Conservation (phyloP, 2,888 invertebrate genomes). For the Arctia plantaginis region DNA sequence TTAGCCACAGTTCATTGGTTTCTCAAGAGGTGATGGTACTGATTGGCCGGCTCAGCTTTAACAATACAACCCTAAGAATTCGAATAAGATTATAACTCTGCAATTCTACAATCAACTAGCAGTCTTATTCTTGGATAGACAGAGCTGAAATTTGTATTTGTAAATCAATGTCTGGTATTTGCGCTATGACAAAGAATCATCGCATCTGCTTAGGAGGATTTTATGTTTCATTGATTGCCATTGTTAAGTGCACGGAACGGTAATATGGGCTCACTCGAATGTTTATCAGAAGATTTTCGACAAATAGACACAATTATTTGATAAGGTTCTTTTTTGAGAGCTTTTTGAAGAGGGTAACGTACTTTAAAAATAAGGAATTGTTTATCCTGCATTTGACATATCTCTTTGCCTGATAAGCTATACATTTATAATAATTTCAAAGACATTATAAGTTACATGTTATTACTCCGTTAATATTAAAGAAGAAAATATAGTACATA, state of each 20-base stretch:
- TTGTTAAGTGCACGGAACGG: constrained; percentile 74
- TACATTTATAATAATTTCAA: constrained; percentile 1
- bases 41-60: constrained; percentile 82
- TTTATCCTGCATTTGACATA: constrained; percentile 26
- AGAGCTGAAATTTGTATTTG: constrained; percentile 41
- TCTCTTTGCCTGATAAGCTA: background rate
- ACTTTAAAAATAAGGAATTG: constrained; percentile 32
- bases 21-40: constrained; percentile 83
- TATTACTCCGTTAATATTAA: background rate
- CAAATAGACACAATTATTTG: constrained; percentile 76
- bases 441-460: background rate
- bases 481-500: background rate
- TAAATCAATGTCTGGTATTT: constrained; percentile 45
- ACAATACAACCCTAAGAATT: constrained; percentile 68
- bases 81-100: constrained; percentile 51
- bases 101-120: constrained; percentile 20
- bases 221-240: constrained; percentile 84
- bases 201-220: constrained; percentile 81
- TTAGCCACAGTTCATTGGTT: constrained; percentile 82
- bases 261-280: constrained; percentile 60
- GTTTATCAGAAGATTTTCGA: constrained; percentile 61
- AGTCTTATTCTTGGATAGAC: constrained; percentile 30
- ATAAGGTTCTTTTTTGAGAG: constrained; percentile 58
- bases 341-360: constrained; percentile 35
- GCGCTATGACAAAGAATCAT: constrained; percentile 60